Evolutionary conservation across 2,888 invertebrate species (phyloP).

Genomic region (Hemistola chrysoprasaria): DNA sequence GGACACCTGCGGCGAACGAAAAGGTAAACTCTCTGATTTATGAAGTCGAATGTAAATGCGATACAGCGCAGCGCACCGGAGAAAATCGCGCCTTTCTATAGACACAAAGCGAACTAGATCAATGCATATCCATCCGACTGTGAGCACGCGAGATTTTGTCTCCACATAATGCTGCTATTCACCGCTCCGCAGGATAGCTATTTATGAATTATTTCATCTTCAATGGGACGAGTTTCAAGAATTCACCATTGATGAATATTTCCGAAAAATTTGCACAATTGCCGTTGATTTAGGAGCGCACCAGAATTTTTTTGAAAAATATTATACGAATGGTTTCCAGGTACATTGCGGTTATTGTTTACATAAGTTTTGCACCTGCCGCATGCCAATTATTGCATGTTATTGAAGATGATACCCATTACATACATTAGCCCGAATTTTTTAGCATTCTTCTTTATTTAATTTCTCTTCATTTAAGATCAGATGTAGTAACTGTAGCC

Average conservation of each 20-base stretch:
- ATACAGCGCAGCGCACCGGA: constrained; percentile 54
- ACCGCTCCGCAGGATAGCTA: constrained; percentile 22
- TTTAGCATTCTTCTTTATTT: no score
- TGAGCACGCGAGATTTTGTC: constrained; percentile 50
- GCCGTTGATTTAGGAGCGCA: constrained; percentile 36
- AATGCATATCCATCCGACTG: constrained; percentile 51
- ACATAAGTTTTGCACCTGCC: no score
- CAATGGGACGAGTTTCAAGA: constrained; percentile 42
- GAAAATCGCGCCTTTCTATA: constrained; percentile 64
- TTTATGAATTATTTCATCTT: constrained; percentile 38
- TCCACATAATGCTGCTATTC: constrained; percentile 42
- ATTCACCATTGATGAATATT: constrained; percentile 33
- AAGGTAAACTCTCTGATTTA: constrained; percentile 62
- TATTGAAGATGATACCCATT: no score
- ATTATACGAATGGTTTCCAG: not conserved
- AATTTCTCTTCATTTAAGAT: no score
- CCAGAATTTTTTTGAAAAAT: constrained; percentile 19
- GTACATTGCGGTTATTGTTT: no score
- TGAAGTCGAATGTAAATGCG: constrained; percentile 49
- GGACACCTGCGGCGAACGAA: constrained; percentile 63
- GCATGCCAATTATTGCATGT: no score
- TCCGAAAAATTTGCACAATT: constrained; percentile 49
- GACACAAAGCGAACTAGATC: constrained; percentile 53
- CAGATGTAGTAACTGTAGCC: no score
- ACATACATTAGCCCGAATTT: no score